Evolutionary conservation across 2,113 vertebrate species (phyloP).

Genomic region (Osmerus mordax): DNA sequence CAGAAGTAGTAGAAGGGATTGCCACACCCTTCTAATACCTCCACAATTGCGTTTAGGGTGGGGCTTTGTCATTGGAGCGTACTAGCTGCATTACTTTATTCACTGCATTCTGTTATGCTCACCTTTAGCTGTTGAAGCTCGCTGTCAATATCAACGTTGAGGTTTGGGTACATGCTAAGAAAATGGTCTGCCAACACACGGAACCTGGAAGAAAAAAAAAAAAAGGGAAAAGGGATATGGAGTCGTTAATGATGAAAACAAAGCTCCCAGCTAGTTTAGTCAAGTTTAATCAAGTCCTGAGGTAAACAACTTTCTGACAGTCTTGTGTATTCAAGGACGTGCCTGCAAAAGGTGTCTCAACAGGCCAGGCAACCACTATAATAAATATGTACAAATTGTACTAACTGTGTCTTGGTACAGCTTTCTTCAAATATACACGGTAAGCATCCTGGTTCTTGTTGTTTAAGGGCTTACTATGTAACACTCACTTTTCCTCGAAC

Average conservation of each 20-base stretch:
- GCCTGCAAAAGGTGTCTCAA: too few species aligned
- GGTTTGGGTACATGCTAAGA: slow-evolving; percentile 72
- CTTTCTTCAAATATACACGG: too few species aligned
- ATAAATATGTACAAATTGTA: too few species aligned
- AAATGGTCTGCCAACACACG: slow-evolving; percentile 73
- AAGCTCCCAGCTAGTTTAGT: background rate
- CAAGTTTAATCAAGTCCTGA: too few species aligned
- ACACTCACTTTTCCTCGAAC: slow-evolving; percentile 77
- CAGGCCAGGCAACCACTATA: too few species aligned
- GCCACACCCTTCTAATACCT: too few species aligned
- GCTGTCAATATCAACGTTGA: slow-evolving; percentile 66
- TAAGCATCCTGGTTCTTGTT: background rate
- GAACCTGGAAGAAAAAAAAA: slow-evolving; percentile 58
- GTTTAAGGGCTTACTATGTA: background rate
- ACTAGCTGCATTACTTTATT: background rate
- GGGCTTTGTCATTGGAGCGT: background rate
- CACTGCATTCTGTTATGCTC: slow-evolving; percentile 7
- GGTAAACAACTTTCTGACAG: too few species aligned
- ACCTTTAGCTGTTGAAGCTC: slow-evolving; percentile 78
- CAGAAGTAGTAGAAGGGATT: too few species aligned
- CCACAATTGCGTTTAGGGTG: too few species aligned
- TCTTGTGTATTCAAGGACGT: too few species aligned
- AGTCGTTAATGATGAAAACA: background rate
- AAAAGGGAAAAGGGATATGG: background rate
- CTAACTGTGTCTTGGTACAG: too few species aligned